phyloP scores from a whole-genome alignment of 1,140 invertebrate genomes.

The Diuraphis noxia region DNA sequence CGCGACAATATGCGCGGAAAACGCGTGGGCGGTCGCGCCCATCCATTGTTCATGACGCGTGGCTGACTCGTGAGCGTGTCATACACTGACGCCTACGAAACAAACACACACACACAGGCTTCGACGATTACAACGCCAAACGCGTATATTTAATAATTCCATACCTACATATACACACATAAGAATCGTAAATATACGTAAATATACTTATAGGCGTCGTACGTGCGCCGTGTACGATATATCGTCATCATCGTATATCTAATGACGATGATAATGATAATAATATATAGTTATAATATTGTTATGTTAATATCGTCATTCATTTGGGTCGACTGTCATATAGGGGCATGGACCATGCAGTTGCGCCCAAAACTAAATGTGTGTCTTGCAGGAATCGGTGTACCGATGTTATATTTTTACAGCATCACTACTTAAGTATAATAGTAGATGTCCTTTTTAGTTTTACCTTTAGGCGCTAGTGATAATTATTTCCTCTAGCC shows the following conservation, averaged over 20 bases:
- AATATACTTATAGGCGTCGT: not conserved
- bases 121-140: slow-evolving; percentile 20
- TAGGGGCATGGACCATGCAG: not conserved
- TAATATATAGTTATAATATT: not conserved
- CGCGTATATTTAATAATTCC: not conserved
- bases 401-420: no score
- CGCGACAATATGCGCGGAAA: slow-evolving; percentile 11
- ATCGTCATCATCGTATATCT: not conserved
- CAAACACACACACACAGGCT: not conserved
- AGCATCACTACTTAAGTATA: no score
- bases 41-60: slow-evolving; percentile 44
- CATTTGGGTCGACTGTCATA: not conserved
- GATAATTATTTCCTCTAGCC: not conserved
- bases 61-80: slow-evolving; percentile 11
- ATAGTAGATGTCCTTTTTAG: no score
- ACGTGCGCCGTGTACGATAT: not conserved
- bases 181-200: not conserved
- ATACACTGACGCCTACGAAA: not conserved
- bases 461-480: not conserved
- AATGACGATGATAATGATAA: not conserved
- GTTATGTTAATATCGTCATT: not conserved
- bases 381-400: not conserved
- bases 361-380: not conserved
- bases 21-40: slow-evolving; percentile 52
- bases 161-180: not conserved